phyloP scores from a whole-genome alignment of 2,113 vertebrate species.

The Archilochus colubris region DNA sequence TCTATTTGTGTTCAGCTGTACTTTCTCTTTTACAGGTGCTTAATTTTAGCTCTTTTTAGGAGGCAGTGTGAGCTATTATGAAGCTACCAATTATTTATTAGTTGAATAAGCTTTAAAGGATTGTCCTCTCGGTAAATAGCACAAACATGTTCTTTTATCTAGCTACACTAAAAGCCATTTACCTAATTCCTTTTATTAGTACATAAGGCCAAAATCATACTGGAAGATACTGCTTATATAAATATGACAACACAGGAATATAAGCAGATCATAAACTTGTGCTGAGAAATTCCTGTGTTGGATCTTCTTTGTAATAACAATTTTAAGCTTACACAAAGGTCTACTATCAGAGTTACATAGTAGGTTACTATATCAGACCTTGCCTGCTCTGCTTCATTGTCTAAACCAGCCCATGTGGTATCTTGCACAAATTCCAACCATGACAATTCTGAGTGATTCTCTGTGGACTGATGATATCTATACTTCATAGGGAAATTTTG shows the following conservation, averaged over 20 bases:
- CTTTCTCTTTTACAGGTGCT: neutral
- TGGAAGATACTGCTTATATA: neutral
- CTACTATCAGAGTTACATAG: too few species aligned
- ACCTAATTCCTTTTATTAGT: neutral
- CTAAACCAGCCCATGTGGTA: too few species aligned
- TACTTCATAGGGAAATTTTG: neutral
- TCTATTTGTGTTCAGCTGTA: neutral
- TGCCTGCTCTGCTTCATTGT: too few species aligned
- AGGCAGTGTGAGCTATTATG: neutral
- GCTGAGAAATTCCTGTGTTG: too few species aligned
- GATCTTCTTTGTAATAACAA: too few species aligned
- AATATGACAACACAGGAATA: neutral
- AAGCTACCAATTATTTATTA: neutral
- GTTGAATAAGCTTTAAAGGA: neutral
- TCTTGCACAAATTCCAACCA: too few species aligned
- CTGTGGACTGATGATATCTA: neutral
- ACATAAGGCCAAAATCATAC: neutral
- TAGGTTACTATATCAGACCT: too few species aligned
- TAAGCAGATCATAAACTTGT: too few species aligned
- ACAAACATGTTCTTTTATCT: neutral
- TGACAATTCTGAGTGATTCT: too few species aligned
- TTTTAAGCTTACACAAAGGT: too few species aligned
- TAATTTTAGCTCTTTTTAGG: neutral
- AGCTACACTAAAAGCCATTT: neutral
- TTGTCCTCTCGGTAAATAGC: neutral